Conservation (phyloP, 2,888 invertebrate species). For the Drosophila leonis region DNA sequence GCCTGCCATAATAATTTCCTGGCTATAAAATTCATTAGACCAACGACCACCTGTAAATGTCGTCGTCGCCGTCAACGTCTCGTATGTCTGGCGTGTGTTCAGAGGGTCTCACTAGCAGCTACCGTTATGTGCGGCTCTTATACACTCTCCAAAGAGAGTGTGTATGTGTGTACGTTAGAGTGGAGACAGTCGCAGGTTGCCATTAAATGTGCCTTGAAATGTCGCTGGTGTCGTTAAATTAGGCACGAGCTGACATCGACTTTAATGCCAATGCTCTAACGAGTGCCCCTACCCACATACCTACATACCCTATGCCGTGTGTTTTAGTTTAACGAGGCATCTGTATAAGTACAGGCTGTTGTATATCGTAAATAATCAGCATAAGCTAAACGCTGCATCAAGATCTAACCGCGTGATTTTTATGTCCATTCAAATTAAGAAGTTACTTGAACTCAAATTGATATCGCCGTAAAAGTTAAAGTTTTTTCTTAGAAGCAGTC, state of each 20-base stretch:
- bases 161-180: slow-evolving; percentile 4
- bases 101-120: slow-evolving; percentile 54
- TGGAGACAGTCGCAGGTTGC: slow-evolving; percentile 25
- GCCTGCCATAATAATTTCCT: slow-evolving; percentile 81
- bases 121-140: slow-evolving; percentile 50
- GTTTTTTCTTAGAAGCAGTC: slow-evolving; percentile 12
- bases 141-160: slow-evolving; percentile 6
- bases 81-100: slow-evolving; percentile 58
- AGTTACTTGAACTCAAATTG: slow-evolving; percentile 47
- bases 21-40: slow-evolving; percentile 83
- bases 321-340: slow-evolving; percentile 33
- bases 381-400: slow-evolving; percentile 27
- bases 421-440: slow-evolving; percentile 49
- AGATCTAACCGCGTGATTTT: slow-evolving; percentile 37
- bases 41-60: slow-evolving; percentile 77
- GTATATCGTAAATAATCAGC: slow-evolving; percentile 55
- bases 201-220: slow-evolving; percentile 49
- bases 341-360: slow-evolving; percentile 22
- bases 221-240: slow-evolving; percentile 62
- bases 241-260: slow-evolving; percentile 50
- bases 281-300: slow-evolving; percentile 1
- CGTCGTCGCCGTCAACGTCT: slow-evolving; percentile 47
- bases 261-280: slow-evolving; percentile 43
- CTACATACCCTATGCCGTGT: background rate
- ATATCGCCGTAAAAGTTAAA: slow-evolving; percentile 11